phyloP scores from a whole-genome alignment of 2,113 vertebrate species.

The Verasper variegatus region DNA sequence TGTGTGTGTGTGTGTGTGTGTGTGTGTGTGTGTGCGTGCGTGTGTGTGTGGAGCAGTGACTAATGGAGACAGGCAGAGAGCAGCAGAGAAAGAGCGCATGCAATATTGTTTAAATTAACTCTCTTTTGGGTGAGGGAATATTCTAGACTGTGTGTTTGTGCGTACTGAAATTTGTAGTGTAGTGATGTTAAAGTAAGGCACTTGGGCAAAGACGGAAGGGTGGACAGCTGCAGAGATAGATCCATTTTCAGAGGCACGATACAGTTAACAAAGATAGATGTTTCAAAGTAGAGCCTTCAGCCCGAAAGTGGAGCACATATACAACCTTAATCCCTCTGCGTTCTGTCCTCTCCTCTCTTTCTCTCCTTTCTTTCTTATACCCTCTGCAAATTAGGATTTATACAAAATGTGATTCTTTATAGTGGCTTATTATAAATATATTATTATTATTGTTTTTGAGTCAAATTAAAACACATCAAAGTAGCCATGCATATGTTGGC shows the following conservation, averaged over 20 bases:
- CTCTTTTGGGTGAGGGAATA: conserved; percentile 66
- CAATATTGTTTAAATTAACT: conserved; percentile 73
- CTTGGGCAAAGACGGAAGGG: conserved; percentile 73
- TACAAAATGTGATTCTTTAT: no score
- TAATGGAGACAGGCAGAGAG: conserved; percentile 71
- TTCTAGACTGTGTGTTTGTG: conserved; percentile 63
- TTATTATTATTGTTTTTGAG: no score
- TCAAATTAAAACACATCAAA: no score
- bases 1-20: no score
- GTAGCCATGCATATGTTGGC: no score
- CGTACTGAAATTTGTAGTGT: conserved; percentile 65
- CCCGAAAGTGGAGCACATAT: conserved; percentile 63
- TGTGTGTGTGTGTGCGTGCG: no score
- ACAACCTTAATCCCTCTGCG: conserved; percentile 74
- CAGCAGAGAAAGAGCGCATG: conserved; percentile 56
- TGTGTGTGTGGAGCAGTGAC: conserved; percentile 32
- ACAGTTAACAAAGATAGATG: conserved; percentile 79
- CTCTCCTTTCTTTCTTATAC: conserved; percentile 13
- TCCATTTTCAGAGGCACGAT: conserved; percentile 69
- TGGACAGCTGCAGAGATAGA: conserved; percentile 75
- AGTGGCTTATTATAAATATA: no score
- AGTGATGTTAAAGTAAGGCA: conserved; percentile 66
- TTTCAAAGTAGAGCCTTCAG: conserved; percentile 71
- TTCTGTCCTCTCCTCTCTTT: conserved; percentile 59
- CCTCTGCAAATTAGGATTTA: neutral